Conservation (phyloP, 2,888 invertebrate genomes). For the Lasioglossum zephyrum region DNA sequence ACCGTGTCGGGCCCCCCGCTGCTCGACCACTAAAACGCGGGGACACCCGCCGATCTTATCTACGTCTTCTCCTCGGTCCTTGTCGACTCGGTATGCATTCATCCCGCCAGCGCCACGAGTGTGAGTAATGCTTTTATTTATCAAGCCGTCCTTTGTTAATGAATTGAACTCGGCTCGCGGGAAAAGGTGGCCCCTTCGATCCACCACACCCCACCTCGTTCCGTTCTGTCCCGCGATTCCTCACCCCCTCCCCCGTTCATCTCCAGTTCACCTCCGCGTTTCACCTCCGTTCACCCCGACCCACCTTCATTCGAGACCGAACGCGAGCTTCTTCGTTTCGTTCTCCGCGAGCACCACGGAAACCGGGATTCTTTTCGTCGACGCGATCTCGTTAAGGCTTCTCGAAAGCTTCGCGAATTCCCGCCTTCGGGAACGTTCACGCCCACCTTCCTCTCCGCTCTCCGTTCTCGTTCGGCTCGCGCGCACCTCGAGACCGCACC, state of each 20-base stretch:
- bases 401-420: slow-evolving; percentile 25
- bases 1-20: slow-evolving; percentile 84
- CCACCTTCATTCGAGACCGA: not conserved
- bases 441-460: slow-evolving; percentile 40
- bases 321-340: not conserved
- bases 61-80: slow-evolving; percentile 81
- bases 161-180: slow-evolving; percentile 77
- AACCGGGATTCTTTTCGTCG: slow-evolving; percentile 35
- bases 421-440: slow-evolving; percentile 45
- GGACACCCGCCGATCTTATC: slow-evolving; percentile 85
- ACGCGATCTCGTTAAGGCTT: slow-evolving; percentile 12
- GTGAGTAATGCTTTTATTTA: slow-evolving; percentile 84
- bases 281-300: not conserved
- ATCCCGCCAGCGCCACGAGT: slow-evolving; percentile 79
- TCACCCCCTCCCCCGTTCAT: too few species aligned
- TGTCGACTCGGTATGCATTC: slow-evolving; percentile 83
- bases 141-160: slow-evolving; percentile 83
- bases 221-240: too few species aligned
- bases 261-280: too few species aligned
- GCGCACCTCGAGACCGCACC: not conserved
- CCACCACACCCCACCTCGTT: slow-evolving; percentile 3
- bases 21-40: slow-evolving; percentile 83
- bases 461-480: not conserved
- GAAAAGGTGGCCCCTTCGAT: slow-evolving; percentile 51
- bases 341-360: not conserved